A percentile compares a stretch with the other conserved stretches of the same genome.
These are phyloP conservation scores for Aphidius colemani DNA, from an alignment of 2,888 invertebrate genomes.

Conservation along the genomic window DNA sequence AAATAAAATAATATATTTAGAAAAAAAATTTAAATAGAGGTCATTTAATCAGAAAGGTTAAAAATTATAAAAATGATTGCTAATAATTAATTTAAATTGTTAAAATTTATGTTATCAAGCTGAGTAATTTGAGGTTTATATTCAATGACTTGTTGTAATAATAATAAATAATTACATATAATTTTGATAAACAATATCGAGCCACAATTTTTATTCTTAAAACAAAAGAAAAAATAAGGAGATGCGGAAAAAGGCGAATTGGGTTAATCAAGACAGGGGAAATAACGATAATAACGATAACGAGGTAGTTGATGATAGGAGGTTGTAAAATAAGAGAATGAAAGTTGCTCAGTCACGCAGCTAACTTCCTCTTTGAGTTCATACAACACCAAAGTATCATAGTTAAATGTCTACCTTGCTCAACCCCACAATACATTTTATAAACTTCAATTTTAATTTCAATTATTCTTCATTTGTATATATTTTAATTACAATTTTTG, in stretches of 20 bases:
- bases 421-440: no score
- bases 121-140: no score
- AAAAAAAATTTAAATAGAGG: no score
- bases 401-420: not conserved
- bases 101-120: no score
- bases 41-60: no score
- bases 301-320: conserved; percentile 19
- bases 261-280: conserved; percentile 32
- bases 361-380: conserved; percentile 19
- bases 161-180: no score
- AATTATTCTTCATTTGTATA: not conserved
- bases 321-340: conserved; percentile 23
- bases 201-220: no score
- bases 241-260: conserved; percentile 23
- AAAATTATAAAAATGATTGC: no score
- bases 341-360: conserved; percentile 22
- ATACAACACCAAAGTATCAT: conserved; percentile 7
- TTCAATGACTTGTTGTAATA: no score
- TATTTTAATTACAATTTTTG: not conserved
- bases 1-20: no score
- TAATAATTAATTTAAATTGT: no score
- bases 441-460: conserved; percentile 2
- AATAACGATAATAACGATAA: conserved; percentile 33
- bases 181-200: no score
- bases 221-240: not conserved